Evolutionary conservation across 2,888 invertebrate species (phyloP), one percentile per base, ranked within the genome.

Genomic region (Nomada flava): DNA sequence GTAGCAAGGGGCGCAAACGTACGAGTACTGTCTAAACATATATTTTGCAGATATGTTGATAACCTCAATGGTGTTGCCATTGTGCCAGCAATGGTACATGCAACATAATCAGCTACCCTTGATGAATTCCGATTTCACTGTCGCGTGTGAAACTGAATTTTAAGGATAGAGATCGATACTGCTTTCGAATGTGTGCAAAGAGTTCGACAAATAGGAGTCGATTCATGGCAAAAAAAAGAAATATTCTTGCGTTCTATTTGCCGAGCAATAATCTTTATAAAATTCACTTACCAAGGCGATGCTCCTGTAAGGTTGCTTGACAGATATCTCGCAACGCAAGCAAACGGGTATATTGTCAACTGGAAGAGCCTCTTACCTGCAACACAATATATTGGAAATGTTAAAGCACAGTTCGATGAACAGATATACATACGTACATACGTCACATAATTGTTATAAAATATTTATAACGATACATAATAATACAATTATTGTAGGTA

Each of bases 281-380:
- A 55, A n/a, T 53, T 57, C 7, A 26, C 57, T 69, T 26, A 69
- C 69, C 44, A n/a, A 18, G n/a, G 23, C 9, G 55, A 15, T 42
- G 11, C 10, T 4, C n/a, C 11, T 11, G n/a, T 13, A 47, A 47
- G 15, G 47, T 47, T 47, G 2, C 13, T 47, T 2, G 47, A 15
- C 15, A 3, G 15, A 3, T 2, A 7, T 20, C n/a, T n/a, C n/a
- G 10, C n/a, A n/a, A 10, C 53, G 18, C 7, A 20, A 53, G 53
- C 2, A n/a, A n/a, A 7, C 10, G 9, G 36, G 15, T 3, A 15
- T 10, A 36, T n/a, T 47, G 26, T 57, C 26, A 13, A 69, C 20
- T 26, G 4, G 10, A 10, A 0, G 10, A 5, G 44, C 15, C n/a
- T 11, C 62, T 76, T 71, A 76, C 76, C 76, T 76, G 55, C 2